Conservation (phyloP, 2,797 vertebrate species). For the Cuniculus paca region DNA sequence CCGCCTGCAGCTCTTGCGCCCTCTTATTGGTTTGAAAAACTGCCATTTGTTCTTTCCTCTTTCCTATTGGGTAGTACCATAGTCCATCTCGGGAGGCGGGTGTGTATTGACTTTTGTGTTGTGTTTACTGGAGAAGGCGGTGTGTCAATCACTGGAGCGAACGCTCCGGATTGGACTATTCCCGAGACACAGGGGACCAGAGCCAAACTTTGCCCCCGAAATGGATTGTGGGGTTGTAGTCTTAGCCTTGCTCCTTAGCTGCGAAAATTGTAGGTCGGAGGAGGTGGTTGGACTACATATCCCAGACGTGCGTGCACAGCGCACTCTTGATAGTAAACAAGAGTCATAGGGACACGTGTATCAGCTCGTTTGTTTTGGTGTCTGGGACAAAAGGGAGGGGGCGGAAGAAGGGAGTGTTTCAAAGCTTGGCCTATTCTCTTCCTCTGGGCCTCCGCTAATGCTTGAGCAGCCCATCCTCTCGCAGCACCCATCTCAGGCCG, state of each 20-base stretch:
- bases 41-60: slow-evolving; percentile 53
- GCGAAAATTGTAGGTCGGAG: rapidly evolving
- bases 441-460: neutral
- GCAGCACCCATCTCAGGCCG: neutral
- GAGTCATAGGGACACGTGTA: slow-evolving; percentile 89
- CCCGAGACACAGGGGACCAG: neutral
- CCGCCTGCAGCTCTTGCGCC: slow-evolving; percentile 76
- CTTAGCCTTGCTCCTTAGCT: neutral
- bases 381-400: slow-evolving; percentile 82
- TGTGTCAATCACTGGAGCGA: slow-evolving; percentile 62
- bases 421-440: slow-evolving; percentile 56
- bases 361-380: slow-evolving; percentile 84
- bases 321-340: slow-evolving; percentile 89
- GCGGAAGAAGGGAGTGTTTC: slow-evolving; percentile 80
- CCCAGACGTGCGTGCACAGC: slow-evolving; percentile 80
- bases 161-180: slow-evolving; percentile 58
- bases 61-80: slow-evolving; percentile 86
- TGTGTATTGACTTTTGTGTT: slow-evolving; percentile 85
- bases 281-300: slow-evolving; percentile 82
- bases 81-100: slow-evolving; percentile 72
- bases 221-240: slow-evolving; percentile 86
- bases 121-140: slow-evolving; percentile 65
- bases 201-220: slow-evolving; percentile 64
- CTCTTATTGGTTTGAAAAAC: slow-evolving; percentile 86
- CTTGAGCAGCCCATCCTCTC: neutral